These are phyloP conservation scores for Apeira syringaria DNA, from an alignment of 2,888 invertebrate species.

Conservation along the genomic window DNA sequence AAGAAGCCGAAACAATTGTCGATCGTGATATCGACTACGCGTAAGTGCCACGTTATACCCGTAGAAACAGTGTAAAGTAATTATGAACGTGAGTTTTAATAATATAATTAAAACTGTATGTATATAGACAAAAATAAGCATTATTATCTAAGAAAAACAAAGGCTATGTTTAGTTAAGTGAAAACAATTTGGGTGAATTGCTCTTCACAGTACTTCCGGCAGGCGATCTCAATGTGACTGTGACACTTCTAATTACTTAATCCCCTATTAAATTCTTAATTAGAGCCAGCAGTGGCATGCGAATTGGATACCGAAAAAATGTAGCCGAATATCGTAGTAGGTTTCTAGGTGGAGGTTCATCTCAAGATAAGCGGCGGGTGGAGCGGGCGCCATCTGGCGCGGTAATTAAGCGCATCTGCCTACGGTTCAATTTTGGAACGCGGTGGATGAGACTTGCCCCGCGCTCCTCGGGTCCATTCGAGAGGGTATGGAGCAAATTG, in stretches of 20 bases:
- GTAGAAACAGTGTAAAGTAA: too few relatives aligned
- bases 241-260: slow-evolving; percentile 55
- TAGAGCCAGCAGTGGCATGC: slow-evolving; percentile 44
- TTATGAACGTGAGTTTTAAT: too few relatives aligned
- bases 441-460: slow-evolving; percentile 76
- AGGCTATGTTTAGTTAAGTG: slow-evolving; percentile 31
- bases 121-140: too few relatives aligned
- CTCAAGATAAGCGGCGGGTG: slow-evolving; percentile 63
- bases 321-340: slow-evolving; percentile 60
- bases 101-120: too few relatives aligned
- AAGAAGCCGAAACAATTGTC: too few relatives aligned
- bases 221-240: slow-evolving; percentile 44
- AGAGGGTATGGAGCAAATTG: slow-evolving; percentile 81
- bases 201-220: slow-evolving; percentile 38
- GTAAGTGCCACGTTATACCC: too few relatives aligned
- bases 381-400: slow-evolving; percentile 70
- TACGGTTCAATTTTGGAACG: slow-evolving; percentile 82
- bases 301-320: slow-evolving; percentile 61
- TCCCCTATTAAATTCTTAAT: slow-evolving; percentile 57
- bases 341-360: slow-evolving; percentile 67
- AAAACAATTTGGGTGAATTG: slow-evolving; percentile 39
- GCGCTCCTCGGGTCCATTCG: slow-evolving; percentile 76
- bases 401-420: slow-evolving; percentile 83
- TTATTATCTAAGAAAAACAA: too few relatives aligned
- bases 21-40: too few relatives aligned